Base-by-base conservation (phyloP, 2,888 invertebrate genomes). In the Papilio protenor region DNA sequence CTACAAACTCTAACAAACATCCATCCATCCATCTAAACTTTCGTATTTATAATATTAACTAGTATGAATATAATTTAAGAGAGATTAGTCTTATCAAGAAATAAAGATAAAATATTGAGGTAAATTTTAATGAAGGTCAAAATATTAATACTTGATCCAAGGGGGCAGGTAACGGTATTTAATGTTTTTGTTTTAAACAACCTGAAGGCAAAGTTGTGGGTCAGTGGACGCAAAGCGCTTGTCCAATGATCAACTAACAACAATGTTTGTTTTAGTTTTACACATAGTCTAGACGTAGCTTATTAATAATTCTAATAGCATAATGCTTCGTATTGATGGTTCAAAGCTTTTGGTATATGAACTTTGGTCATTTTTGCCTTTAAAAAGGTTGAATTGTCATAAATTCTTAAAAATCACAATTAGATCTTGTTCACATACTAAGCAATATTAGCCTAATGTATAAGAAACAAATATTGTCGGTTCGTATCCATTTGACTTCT, bases 181-280 rank as follows among this genome's bases (percentile, higher is more conserved):
- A 47, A 47, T 70, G 47, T 70, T 70, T 70, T 70, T 70, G 40
- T 70, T 47, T 70, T 70, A 70, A 70, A 70, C 23, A 70, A 47
- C 21, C 40, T 47, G 45, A n/a, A 70, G 21, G 45, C 45, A 33
- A 69, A 69, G 27, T 61, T 33, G 27, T 61, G 33, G 6, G 33
- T 33, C 16, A 64, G 61, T 27, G 61, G 61, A 64, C 61, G 33
- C 40, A 40, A 40, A 64, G 18, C 27, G 27, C 33, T 64, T 6
- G 61, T 64, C 61, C 61, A 64, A 64, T 16, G 61, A 64, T 64
- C 33, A 64, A 61, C 33, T 64, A 27, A 64, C 27, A 33, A 33
- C 61, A 64, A 64, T 64, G 61, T 64, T 64, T 61, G 59, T 33
- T 64, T 33, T 33, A 64, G 61, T 61, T 27, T 27, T 27, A 33